phyloP scores from a whole-genome alignment of 1,140 invertebrate genomes.

The Trachymyrmex cornetzi region DNA sequence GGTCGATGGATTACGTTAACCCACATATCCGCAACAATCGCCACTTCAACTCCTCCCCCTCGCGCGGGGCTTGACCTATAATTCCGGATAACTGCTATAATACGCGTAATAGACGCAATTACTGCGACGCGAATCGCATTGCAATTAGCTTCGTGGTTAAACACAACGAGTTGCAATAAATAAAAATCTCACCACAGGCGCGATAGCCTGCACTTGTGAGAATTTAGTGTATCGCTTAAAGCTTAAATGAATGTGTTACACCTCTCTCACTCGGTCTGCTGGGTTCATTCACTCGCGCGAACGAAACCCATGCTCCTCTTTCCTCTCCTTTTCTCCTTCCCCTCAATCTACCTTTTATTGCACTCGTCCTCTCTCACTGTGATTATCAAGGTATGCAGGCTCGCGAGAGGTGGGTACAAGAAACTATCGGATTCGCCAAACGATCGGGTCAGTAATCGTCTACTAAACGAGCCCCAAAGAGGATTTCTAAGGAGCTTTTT shows the following conservation, averaged over 20 bases:
- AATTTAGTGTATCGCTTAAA: conserved; percentile 69
- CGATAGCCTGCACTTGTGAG: conserved; percentile 48
- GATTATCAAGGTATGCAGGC: conserved; percentile 63
- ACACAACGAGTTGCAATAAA: conserved; percentile 49
- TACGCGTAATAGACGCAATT: conserved; percentile 44
- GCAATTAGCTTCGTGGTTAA: conserved; percentile 58
- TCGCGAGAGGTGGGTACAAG: conserved; percentile 63
- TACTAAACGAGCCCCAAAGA: not conserved
- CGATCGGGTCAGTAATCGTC: not conserved
- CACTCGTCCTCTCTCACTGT: not conserved
- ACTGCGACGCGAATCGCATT: conserved; percentile 13
- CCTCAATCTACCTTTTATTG: not conserved
- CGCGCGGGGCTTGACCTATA: conserved; percentile 44
- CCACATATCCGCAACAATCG: conserved; percentile 60
- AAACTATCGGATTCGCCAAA: conserved; percentile 38
- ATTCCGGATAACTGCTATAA: conserved; percentile 48
- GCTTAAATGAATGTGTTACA: conserved; percentile 76
- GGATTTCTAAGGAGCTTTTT: not conserved
- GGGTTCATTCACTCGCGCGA: conserved; percentile 71
- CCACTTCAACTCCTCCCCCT: not conserved
- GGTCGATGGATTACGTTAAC: conserved; percentile 61
- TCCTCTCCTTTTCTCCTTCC: not conserved
- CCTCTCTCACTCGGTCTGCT: conserved; percentile 62
- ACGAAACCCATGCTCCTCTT: conserved; percentile 23
- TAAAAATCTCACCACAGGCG: conserved; percentile 57